A percentile compares a stretch with the other conserved stretches of the same genome.
phyloP scores from a whole-genome alignment of 2,888 invertebrate species.

The Drosophila atripex region DNA sequence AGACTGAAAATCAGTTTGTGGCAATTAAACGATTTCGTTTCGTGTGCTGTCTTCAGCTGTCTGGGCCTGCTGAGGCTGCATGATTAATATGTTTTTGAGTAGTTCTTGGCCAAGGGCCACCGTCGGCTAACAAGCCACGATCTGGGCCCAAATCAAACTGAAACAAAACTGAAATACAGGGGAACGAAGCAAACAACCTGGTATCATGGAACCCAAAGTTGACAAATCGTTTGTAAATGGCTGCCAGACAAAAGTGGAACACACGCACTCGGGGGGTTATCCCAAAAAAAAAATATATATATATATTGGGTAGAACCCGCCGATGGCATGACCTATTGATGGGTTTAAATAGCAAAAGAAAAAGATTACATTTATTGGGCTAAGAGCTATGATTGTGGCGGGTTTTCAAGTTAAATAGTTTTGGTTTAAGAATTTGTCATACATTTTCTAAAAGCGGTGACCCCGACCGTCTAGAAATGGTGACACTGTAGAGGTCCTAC shows the following conservation, averaged over 20 bases:
- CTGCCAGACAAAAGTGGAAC: slow-evolving; percentile 75
- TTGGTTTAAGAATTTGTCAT: not conserved
- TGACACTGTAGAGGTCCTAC: not conserved
- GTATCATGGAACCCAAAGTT: slow-evolving; percentile 40
- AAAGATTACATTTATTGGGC: not conserved
- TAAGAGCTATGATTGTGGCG: not conserved
- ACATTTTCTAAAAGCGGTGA: not conserved
- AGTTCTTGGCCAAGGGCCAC: slow-evolving; percentile 66
- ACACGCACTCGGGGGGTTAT: slow-evolving; percentile 60
- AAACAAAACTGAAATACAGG: not conserved
- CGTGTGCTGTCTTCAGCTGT: slow-evolving; percentile 37
- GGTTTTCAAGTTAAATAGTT: not conserved
- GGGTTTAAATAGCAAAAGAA: not conserved
- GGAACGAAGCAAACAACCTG: slow-evolving; percentile 1
- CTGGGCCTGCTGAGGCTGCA: slow-evolving; percentile 42
- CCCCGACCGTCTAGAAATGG: too few species aligned
- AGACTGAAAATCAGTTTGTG: slow-evolving; percentile 31
- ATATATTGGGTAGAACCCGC: not conserved
- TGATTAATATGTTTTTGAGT: slow-evolving; percentile 81
- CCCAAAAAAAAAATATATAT: too few species aligned
- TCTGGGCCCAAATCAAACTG: slow-evolving; percentile 7
- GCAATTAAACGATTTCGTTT: slow-evolving; percentile 71
- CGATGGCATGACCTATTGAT: slow-evolving; percentile 10
- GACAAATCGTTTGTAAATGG: slow-evolving; percentile 75
- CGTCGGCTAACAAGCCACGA: slow-evolving; percentile 49